Evolutionary conservation across 2,888 invertebrate species (phyloP), one percentile per base, ranked within the genome.

Genomic region (Dryocosmus kuriphilus): DNA sequence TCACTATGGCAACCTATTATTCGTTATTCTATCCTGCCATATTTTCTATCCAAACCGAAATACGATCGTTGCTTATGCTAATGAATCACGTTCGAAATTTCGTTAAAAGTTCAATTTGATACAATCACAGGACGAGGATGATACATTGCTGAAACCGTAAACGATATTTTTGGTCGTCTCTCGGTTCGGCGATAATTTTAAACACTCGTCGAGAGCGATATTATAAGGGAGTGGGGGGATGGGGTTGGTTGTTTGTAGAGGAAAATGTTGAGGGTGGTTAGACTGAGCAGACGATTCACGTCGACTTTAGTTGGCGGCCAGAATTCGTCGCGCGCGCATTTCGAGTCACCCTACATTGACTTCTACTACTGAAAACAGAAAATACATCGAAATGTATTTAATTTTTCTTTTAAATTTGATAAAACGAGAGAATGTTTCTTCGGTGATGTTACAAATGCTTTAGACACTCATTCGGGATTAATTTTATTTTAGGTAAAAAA

Each of bases 281-380:
- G 46, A 67, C 67, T 46, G 46, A 46, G 67, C 67, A 67, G 67
- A 67, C 67, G 67, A 67, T 67, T 67, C 67, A 67, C 67, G 67
- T 67, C 67, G 67, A 46, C 67, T 67, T 67, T 67, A 67, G 67
- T 67, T 46, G 27, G 67, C 67, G 67, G 41, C 27, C 46, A 67
- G 67, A 24, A 46, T 46, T 67, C 67, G 67, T 67, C 67, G 67
- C 67, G 67, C 67, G 67, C 67, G 67, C 46, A 67, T 67, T 67
- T 27, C 27, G 27, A 51, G 9, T 51, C 3, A 46, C 16, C 0
- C 27, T 46, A 67, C 67, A 46, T 67, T 51, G 67, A 46, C 41
- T 46, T 30, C 46, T 46, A 16, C 24, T 46, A 67, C 46, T 51
- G 46, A 46, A 24, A 67, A 19, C 6, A 46, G 1, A 24, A 24